phyloP scores from a whole-genome alignment of 2,113 vertebrate species.

The Pardalotus punctatus region DNA sequence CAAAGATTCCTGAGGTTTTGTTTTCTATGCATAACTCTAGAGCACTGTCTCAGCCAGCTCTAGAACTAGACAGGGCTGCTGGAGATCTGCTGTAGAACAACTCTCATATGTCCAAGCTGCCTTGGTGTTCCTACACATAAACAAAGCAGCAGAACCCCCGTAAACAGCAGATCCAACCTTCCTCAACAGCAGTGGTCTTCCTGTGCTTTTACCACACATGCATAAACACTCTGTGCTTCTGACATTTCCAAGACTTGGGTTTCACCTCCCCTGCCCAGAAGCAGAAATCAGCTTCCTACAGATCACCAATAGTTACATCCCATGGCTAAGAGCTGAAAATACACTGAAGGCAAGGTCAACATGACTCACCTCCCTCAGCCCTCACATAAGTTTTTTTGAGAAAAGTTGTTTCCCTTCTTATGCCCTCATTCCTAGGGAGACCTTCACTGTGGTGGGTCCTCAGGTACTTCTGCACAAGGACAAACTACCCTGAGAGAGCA shows the following conservation, averaged over 20 bases:
- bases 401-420: neutral
- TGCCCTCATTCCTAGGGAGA: neutral
- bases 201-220: accelerated
- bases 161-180: neutral
- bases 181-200: neutral
- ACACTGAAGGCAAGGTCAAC: accelerated
- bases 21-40: neutral
- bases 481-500: neutral
- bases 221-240: neutral
- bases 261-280: neutral
- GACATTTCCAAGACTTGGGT: neutral
- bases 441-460: neutral
- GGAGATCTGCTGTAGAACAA: neutral
- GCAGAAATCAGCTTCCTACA: neutral
- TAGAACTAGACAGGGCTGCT: neutral
- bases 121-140: neutral
- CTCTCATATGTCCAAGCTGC: neutral
- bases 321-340: neutral
- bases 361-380: neutral
- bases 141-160: neutral
- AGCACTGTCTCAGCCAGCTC: neutral
- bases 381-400: neutral
- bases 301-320: neutral
- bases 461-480: neutral
- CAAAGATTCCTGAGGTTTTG: neutral